These are phyloP conservation scores for Acrocephalus scirpaceus DNA, from an alignment of 2,797 vertebrate species.

Conservation along the genomic window DNA sequence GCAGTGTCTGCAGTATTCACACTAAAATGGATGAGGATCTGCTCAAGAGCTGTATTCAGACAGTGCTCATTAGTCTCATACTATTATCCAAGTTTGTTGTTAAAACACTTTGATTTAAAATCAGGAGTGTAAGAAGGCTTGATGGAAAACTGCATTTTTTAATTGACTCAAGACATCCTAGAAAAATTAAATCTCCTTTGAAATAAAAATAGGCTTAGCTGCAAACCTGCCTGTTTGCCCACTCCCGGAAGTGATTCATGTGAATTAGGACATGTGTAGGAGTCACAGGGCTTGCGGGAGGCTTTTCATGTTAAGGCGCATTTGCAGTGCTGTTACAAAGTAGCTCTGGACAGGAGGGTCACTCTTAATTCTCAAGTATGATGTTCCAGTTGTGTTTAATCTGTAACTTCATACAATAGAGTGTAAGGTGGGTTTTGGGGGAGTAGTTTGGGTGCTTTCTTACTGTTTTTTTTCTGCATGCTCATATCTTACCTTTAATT, in stretches of 20 bases:
- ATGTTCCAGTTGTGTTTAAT: neutral
- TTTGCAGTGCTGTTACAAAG: constrained; percentile 39
- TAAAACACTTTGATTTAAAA: neutral
- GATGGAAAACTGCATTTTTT: neutral
- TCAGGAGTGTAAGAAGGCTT: neutral
- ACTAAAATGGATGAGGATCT: neutral
- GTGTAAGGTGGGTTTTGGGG: neutral
- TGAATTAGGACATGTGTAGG: constrained; percentile 20
- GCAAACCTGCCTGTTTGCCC: neutral
- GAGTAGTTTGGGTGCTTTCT: neutral
- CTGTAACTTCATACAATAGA: neutral
- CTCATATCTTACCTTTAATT: constrained; percentile 42
- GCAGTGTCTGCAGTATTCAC: neutral
- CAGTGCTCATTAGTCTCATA: neutral
- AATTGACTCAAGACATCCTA: neutral
- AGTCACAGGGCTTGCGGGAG: neutral
- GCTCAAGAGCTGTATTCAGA: neutral
- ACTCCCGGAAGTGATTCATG: constrained; percentile 24
- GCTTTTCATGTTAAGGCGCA: constrained; percentile 38
- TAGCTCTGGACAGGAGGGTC: constrained; percentile 1
- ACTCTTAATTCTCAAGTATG: neutral
- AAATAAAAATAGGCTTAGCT: neutral
- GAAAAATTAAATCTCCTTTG: neutral
- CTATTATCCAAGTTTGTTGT: neutral
- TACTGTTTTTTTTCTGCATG: neutral